Evolutionary conservation across 2,113 vertebrate species (phyloP).

Genomic region (Antechinus flavipes): DNA sequence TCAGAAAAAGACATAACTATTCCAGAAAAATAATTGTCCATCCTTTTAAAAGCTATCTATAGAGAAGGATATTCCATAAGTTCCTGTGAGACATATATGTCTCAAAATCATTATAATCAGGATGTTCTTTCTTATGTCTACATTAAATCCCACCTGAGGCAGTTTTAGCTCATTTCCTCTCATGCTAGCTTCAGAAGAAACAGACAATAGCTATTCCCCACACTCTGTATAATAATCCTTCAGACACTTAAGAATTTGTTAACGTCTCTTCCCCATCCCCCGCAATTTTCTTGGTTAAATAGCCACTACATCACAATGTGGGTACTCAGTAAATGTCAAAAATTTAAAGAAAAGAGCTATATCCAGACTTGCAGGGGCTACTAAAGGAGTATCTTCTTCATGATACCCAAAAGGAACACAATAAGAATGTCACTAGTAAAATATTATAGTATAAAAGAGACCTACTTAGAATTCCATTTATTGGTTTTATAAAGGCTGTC

Average conservation of each 20-base stretch:
- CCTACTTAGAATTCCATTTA: background rate
- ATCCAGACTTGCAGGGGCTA: conserved; percentile 24
- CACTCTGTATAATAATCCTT: background rate
- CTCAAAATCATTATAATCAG: background rate
- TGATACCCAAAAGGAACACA: conserved; percentile 36
- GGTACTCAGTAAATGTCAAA: conserved; percentile 1
- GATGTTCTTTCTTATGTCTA: background rate
- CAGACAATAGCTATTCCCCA: background rate
- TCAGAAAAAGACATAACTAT: background rate
- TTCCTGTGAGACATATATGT: background rate
- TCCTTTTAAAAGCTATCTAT: background rate
- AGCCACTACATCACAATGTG: background rate
- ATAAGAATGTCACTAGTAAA: background rate
- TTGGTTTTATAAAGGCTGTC: background rate
- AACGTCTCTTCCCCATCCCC: background rate
- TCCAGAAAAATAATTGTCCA: background rate
- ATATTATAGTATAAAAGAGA: background rate
- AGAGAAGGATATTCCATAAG: conserved; percentile 9
- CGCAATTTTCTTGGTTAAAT: conserved; percentile 36
- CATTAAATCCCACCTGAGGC: conserved; percentile 10
- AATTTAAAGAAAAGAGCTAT: background rate
- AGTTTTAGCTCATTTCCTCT: background rate
- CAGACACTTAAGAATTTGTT: background rate
- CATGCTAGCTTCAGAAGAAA: background rate
- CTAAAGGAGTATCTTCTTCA: conserved; percentile 16